Base-by-base conservation (phyloP, 2,888 invertebrate genomes). In the Sarcophaga subvicina region DNA sequence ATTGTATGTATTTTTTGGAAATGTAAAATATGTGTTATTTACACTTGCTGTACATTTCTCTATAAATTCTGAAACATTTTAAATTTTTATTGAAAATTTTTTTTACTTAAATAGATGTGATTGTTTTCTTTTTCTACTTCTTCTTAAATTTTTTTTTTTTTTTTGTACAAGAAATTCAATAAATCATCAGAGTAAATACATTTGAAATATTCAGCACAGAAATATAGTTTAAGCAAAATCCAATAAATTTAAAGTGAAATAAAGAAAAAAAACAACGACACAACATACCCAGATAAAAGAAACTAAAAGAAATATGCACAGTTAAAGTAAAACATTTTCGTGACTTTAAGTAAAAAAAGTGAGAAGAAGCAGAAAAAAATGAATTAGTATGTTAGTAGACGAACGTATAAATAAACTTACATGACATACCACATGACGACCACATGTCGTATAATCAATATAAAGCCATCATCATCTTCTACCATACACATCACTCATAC, bases 241-340 rank as follows among this genome's bases (percentile, higher is more conserved):
- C 64, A 80, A 80, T 64, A 64, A 80, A 80, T 80, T 64, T 59
- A 37, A 54, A 37, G n/a, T 54, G 22, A 72, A 79, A 63, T 79
- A 27, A 64, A 4, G 4, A 27, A 12, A 70, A n/a, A 47, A 17
- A 64, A 62, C 4, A 22, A 22, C 22, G 49, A 64, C 27, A 37
- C 14, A 37, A 10, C 27, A 62, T 20, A 62, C 5, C 10, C 22
- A 20, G 22, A 62, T n/a, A 62, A 17, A 10, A 62, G 20, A 62
- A 62, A 37, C 12, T 25, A 60, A 59, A 8, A 27, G 54, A 71
- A 14, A 17, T 54, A 17, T 17, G 17, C 14, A 14, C 3, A 54
- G 12, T 54, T 14, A 27, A 17, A 25, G 25, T 70, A 25, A 54
- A 54, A 70, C 49, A 70, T 54, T 70, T 70, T 25, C 12, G 25